Conservation (phyloP, 2,888 invertebrate species). For the Phasia obesa region DNA sequence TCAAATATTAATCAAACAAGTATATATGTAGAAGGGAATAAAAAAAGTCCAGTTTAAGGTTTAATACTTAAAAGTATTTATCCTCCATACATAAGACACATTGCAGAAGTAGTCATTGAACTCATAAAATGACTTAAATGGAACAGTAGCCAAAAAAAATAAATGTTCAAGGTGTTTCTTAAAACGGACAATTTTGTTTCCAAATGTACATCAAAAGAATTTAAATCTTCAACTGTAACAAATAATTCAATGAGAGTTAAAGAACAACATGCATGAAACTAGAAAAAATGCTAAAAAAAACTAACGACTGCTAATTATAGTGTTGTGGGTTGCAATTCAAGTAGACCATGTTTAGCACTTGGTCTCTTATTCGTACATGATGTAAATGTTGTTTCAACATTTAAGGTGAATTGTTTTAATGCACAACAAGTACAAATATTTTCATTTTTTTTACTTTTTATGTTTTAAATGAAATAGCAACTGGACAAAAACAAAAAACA, state of each 20-base stretch:
- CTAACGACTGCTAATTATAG: constrained; percentile 63
- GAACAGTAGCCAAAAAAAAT: neutral
- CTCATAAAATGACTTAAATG: constrained; percentile 14
- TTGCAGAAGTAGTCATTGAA: neutral
- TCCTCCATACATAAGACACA: neutral
- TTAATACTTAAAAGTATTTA: neutral
- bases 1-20: too few species aligned
- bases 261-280: neutral
- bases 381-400: constrained; percentile 67
- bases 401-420: constrained; percentile 52
- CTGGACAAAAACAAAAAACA: neutral
- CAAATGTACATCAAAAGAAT: constrained; percentile 19
- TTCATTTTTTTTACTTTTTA: neutral
- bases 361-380: constrained; percentile 39
- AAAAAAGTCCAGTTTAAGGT: neutral
- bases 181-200: neutral
- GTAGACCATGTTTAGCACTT: constrained; percentile 59
- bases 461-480: neutral
- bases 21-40: too few species aligned
- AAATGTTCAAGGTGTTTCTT: neutral
- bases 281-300: constrained; percentile 34
- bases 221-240: constrained; percentile 29
- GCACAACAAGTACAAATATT: constrained; percentile 29
- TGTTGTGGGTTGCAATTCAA: constrained; percentile 67
- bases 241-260: constrained; percentile 25